A percentile compares a stretch with the other conserved stretches of the same genome.
Conservation (phyloP, 2,888 invertebrate genomes). For the Cerastis leucographa region DNA sequence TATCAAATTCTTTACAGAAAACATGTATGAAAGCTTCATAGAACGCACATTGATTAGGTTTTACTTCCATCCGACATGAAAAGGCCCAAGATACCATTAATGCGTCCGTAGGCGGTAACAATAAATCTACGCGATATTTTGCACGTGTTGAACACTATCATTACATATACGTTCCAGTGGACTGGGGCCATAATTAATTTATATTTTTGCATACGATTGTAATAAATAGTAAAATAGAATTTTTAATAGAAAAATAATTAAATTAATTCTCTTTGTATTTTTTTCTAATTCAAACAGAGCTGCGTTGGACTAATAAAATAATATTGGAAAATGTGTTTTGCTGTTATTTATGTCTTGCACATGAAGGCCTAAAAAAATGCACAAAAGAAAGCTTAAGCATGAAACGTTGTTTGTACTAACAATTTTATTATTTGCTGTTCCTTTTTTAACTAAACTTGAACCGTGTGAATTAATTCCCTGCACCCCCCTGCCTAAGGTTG, state of each 20-base stretch:
- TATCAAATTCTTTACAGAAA: background rate
- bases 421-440: conserved; percentile 1
- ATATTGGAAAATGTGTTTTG: background rate
- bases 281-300: background rate
- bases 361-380: conserved; percentile 10
- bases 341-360: background rate
- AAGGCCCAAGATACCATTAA: conserved; percentile 49
- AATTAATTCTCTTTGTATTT: background rate
- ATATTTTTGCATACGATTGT: conserved; percentile 10
- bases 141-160: conserved; percentile 49
- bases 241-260: conserved; percentile 5
- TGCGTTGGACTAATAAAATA: background rate
- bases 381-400: conserved; percentile 47
- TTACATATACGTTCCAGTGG: conserved; percentile 46
- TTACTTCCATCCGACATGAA: conserved; percentile 51
- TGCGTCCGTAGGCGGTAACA: conserved; percentile 51
- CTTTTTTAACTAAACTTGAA: background rate
- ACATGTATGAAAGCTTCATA: no score
- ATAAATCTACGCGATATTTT: conserved; percentile 55
- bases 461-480: conserved; percentile 29
- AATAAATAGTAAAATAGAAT: background rate
- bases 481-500: background rate
- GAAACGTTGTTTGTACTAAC: conserved; percentile 48
- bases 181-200: conserved; percentile 33
- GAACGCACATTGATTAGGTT: conserved; percentile 42